phyloP scores from a whole-genome alignment of 2,888 invertebrate species.

The Phania funesta region DNA sequence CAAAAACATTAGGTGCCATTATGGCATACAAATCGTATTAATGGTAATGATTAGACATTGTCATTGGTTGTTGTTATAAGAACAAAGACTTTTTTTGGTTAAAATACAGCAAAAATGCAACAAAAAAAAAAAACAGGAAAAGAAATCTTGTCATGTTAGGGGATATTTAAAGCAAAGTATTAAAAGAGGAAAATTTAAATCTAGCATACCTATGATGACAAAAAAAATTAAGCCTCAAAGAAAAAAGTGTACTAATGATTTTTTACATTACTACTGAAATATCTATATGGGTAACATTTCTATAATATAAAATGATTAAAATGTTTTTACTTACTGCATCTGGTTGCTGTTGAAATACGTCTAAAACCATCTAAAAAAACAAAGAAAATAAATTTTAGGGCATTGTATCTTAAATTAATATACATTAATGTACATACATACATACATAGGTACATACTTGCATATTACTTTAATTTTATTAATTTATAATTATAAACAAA shows the following conservation, averaged over 20 bases:
- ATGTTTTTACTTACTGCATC: conserved; percentile 73
- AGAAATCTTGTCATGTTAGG: conserved; percentile 61
- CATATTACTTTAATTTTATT: not conserved
- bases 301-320: not conserved
- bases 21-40: not conserved
- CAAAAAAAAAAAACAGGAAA: not conserved
- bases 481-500: not conserved
- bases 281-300: not conserved
- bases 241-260: conserved; percentile 26
- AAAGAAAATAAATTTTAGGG: conserved; percentile 1
- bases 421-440: not conserved
- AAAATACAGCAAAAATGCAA: not conserved
- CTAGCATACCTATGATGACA: conserved; percentile 23
- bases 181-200: conserved; percentile 12
- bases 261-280: not conserved
- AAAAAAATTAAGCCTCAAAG: not conserved
- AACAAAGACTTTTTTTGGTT: conserved; percentile 23
- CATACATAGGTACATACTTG: too few species aligned
- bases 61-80: conserved; percentile 21
- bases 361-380: conserved; percentile 73
- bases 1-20: not conserved
- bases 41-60: conserved; percentile 19
- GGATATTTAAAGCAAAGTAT: conserved; percentile 14
- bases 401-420: conserved; percentile 32
- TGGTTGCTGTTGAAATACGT: conserved; percentile 74